A percentile compares a stretch with the other conserved stretches of the same genome.
These are phyloP conservation scores for Setophaga coronata DNA, from an alignment of 2,113 vertebrate species.

Conservation along the genomic window DNA sequence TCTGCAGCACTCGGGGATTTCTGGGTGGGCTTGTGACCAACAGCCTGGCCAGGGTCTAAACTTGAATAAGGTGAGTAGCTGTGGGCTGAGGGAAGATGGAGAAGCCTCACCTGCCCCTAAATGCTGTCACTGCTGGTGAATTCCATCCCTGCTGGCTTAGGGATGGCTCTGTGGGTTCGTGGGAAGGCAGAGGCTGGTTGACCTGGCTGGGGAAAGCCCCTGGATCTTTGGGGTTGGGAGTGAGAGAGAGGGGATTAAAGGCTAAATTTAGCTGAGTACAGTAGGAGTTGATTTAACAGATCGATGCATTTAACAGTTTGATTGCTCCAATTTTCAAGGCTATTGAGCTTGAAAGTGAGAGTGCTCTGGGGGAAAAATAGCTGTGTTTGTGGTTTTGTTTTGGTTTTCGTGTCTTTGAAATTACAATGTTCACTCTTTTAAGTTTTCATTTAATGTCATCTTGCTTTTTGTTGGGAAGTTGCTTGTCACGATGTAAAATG, in stretches of 20 bases:
- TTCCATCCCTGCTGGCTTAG: not conserved
- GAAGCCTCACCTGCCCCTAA: not conserved
- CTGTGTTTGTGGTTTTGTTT: conserved; percentile 59
- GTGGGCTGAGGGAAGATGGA: not conserved
- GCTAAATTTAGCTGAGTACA: conserved; percentile 18
- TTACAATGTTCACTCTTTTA: not conserved
- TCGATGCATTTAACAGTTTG: conserved; percentile 50
- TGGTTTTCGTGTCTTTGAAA: conserved; percentile 3
- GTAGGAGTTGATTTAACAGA: conserved; percentile 61
- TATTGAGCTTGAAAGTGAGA: conserved; percentile 48
- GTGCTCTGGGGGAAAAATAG: conserved; percentile 37
- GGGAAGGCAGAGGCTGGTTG: not conserved
- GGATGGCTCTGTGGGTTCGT: accelerated
- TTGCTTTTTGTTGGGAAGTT: not conserved
- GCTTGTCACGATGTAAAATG: not conserved
- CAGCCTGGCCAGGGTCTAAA: not conserved
- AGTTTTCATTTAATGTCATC: conserved; percentile 21
- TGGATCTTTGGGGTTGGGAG: not conserved
- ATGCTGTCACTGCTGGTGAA: not conserved
- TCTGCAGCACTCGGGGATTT: not conserved
- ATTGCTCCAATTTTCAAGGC: conserved; percentile 65
- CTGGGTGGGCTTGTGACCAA: not conserved
- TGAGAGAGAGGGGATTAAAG: conserved; percentile 5
- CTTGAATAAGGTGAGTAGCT: accelerated
- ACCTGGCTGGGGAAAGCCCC: not conserved